Percentiles rank a stretch among this genome's conserved stretches.
Conservation (phyloP, 2,113 vertebrate genomes). For the Talpa occidentalis region DNA sequence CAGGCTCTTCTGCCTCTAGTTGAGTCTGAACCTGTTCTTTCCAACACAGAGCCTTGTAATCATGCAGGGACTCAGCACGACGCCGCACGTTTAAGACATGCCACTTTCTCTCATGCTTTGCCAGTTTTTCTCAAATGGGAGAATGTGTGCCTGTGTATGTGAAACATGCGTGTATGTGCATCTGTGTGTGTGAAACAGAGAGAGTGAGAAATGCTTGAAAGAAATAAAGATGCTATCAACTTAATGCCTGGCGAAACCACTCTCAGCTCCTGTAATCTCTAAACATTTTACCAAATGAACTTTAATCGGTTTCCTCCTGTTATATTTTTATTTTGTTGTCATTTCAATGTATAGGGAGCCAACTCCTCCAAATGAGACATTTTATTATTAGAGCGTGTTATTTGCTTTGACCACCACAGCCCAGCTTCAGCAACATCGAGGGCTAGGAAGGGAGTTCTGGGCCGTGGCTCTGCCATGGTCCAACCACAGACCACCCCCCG, state of each 20-base stretch:
- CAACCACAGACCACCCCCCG: neutral
- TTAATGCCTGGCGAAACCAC: constrained; percentile 27
- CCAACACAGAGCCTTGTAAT: neutral
- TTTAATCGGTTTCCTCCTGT: constrained; percentile 45
- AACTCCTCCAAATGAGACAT: constrained; percentile 8
- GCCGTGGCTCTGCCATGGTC: neutral
- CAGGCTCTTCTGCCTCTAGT: neutral
- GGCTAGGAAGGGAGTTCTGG: constrained; percentile 11
- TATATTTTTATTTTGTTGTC: constrained; percentile 68
- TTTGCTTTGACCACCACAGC: constrained; percentile 10
- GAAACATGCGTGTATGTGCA: rapidly evolving
- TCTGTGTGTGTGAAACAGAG: too few relatives aligned
- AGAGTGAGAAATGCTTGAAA: neutral
- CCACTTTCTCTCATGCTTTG: neutral
- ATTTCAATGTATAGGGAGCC: constrained; percentile 57
- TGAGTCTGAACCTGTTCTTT: neutral
- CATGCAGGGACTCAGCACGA: neutral
- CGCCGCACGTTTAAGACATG: neutral
- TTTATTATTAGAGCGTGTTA: constrained; percentile 52
- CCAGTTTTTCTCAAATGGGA: neutral
- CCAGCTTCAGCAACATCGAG: neutral
- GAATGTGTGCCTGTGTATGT: neutral
- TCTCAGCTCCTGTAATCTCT: neutral
- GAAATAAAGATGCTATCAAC: neutral
- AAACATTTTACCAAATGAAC: constrained; percentile 12